phyloP scores from a whole-genome alignment of 2,797 vertebrate genomes.

The Protonibea diacanthus region DNA sequence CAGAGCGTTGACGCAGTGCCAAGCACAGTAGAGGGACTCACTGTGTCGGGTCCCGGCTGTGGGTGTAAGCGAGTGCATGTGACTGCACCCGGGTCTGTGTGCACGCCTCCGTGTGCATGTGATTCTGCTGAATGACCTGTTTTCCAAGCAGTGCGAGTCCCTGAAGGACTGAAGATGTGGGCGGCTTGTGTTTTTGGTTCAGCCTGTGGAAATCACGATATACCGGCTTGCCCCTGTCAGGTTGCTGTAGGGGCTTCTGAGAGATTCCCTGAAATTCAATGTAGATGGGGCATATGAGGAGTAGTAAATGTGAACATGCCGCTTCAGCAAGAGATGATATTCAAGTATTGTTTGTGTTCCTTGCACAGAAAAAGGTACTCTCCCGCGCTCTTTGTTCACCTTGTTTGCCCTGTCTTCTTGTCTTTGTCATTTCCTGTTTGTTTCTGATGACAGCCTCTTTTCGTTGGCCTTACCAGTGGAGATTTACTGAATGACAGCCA shows the following conservation, averaged over 20 bases:
- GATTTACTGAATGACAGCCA: conserved; percentile 63
- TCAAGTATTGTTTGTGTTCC: background rate
- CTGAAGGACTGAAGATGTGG: conserved; percentile 43
- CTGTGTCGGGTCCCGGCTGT: background rate
- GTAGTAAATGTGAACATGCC: background rate
- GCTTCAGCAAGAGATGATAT: background rate
- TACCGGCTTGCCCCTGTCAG: background rate
- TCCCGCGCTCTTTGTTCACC: conserved; percentile 11
- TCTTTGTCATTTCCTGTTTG: conserved; percentile 24
- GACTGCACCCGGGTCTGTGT: conserved; percentile 15
- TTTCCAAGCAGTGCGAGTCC: conserved; percentile 52
- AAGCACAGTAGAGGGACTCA: conserved; percentile 5
- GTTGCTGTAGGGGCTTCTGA: conserved; percentile 7
- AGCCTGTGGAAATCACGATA: conserved; percentile 26
- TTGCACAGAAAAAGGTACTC: background rate
- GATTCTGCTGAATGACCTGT: conserved; percentile 54
- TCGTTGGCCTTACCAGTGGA: conserved; percentile 42
- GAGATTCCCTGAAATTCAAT: conserved; percentile 10
- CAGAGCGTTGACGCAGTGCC: background rate
- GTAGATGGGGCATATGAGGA: background rate
- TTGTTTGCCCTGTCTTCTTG: conserved; percentile 1
- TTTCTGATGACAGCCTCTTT: conserved; percentile 50
- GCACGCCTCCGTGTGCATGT: conserved; percentile 30
- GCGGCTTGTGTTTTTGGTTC: conserved; percentile 43
- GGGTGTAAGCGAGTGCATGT: background rate